phyloP scores from a whole-genome alignment of 1,140 invertebrate species.

The Hyles euphorbiae region DNA sequence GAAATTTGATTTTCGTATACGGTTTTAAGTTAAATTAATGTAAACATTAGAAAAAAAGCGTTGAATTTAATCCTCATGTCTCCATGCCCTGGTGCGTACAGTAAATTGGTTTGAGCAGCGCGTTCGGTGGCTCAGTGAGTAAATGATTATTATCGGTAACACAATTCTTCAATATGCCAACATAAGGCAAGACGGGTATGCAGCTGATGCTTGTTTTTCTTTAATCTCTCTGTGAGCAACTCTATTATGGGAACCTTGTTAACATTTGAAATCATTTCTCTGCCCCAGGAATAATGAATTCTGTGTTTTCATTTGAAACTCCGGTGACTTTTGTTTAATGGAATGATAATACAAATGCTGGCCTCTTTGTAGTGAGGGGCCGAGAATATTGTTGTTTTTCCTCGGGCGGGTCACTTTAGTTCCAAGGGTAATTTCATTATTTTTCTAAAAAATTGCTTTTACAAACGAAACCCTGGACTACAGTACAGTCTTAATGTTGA shows the following conservation, averaged over 20 bases:
- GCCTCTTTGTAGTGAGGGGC: slow-evolving; percentile 65
- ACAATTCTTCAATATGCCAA: slow-evolving; percentile 43
- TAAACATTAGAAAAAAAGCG: too few species aligned
- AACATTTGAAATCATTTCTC: slow-evolving; percentile 72
- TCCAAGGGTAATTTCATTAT: slow-evolving; percentile 65
- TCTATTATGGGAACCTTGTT: slow-evolving; percentile 72
- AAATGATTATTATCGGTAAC: slow-evolving; percentile 17
- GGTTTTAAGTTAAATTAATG: too few species aligned
- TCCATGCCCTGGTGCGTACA: too few species aligned
- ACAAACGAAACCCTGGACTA: slow-evolving; percentile 46
- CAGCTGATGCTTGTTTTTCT: slow-evolving; percentile 64
- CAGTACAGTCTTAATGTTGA: slow-evolving; percentile 44
- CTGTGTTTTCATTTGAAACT: slow-evolving; percentile 71
- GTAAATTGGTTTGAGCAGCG: too few species aligned
- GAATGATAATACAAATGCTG: slow-evolving; percentile 73
- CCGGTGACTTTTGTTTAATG: slow-evolving; percentile 74
- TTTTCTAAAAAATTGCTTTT: slow-evolving; percentile 49
- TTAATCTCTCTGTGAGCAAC: slow-evolving; percentile 70
- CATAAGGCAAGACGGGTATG: slow-evolving; percentile 24
- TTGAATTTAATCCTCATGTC: too few species aligned
- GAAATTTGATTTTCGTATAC: too few species aligned
- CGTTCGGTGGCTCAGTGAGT: too few species aligned
- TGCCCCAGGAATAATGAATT: slow-evolving; percentile 70
- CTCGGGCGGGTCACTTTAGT: slow-evolving; percentile 64
- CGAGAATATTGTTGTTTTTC: slow-evolving; percentile 67